Conservation (phyloP, 1,140 invertebrate species). For the Conus ventricosus region DNA sequence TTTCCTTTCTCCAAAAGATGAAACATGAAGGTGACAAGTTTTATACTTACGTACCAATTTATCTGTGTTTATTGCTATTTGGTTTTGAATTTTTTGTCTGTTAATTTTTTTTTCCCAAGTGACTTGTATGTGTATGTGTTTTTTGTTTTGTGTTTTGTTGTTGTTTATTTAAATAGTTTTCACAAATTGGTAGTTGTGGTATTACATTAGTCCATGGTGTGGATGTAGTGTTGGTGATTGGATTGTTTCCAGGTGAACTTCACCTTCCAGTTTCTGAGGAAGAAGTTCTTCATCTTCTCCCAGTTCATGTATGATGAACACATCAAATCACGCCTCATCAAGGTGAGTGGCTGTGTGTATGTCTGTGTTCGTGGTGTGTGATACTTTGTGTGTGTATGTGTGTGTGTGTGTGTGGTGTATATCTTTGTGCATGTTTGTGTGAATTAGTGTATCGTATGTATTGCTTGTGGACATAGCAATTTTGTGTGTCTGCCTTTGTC, state of each 20-base stretch:
- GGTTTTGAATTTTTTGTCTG: background rate
- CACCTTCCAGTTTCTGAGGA: slow-evolving; percentile 95
- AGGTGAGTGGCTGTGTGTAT: slow-evolving; percentile 70
- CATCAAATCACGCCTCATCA: slow-evolving; percentile 95
- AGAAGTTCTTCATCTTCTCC: slow-evolving; percentile 96
- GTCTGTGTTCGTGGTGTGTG: no score
- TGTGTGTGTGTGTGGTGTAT: no score
- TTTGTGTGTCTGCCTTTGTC: background rate
- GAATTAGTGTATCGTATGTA: background rate
- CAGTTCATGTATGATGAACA: slow-evolving; percentile 99
- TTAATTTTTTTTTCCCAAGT: no score
- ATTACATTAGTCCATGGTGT: no score
- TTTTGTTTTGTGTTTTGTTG: background rate
- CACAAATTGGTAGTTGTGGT: no score
- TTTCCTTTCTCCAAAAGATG: no score
- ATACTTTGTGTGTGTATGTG: no score
- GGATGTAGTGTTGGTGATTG: background rate
- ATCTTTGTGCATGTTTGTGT: background rate
- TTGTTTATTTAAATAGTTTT: no score
- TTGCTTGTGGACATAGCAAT: background rate
- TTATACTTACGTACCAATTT: no score
- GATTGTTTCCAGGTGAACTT: slow-evolving; percentile 85
- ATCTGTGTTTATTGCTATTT: no score
- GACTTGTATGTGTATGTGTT: background rate
- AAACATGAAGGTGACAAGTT: no score